Percentiles rank a stretch among this genome's conserved stretches.
phyloP scores from a whole-genome alignment of 2,797 vertebrate species.

The Acomys russatus region DNA sequence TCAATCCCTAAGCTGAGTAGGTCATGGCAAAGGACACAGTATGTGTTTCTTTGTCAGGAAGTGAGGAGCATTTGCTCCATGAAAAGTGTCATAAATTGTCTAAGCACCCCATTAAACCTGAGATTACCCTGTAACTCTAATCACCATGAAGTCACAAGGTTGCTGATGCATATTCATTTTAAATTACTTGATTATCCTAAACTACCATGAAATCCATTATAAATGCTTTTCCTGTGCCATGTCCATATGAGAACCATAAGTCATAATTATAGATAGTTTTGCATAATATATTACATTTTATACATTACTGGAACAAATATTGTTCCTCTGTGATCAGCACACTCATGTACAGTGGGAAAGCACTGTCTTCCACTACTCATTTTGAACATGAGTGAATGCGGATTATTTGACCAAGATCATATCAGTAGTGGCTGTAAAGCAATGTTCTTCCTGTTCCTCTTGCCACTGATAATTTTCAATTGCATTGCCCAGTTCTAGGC shows the following conservation, averaged over 20 bases:
- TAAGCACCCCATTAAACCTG: neutral
- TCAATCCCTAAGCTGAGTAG: neutral
- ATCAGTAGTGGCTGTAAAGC: neutral
- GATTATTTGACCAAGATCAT: neutral
- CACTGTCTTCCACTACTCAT: neutral
- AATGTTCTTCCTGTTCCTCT: neutral
- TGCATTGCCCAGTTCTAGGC: neutral
- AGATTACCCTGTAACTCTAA: slow-evolving; percentile 46
- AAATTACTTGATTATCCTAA: slow-evolving; percentile 36
- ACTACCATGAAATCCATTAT: neutral
- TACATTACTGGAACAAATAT: neutral
- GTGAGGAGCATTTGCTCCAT: slow-evolving; percentile 37
- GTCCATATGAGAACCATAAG: neutral
- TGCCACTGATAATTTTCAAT: slow-evolving; percentile 14
- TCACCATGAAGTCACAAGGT: slow-evolving; percentile 39
- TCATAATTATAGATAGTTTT: slow-evolving; percentile 45
- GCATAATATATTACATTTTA: neutral
- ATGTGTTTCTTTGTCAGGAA: slow-evolving; percentile 50
- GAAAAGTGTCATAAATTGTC: slow-evolving; percentile 40
- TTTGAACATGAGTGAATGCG: neutral
- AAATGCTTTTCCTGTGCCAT: slow-evolving; percentile 9
- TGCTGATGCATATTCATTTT: slow-evolving; percentile 31
- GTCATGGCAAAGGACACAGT: neutral
- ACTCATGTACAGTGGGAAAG: neutral
- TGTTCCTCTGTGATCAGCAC: neutral